phyloP scores from a whole-genome alignment of 2,797 vertebrate genomes.

The Eospalax fontanierii region DNA sequence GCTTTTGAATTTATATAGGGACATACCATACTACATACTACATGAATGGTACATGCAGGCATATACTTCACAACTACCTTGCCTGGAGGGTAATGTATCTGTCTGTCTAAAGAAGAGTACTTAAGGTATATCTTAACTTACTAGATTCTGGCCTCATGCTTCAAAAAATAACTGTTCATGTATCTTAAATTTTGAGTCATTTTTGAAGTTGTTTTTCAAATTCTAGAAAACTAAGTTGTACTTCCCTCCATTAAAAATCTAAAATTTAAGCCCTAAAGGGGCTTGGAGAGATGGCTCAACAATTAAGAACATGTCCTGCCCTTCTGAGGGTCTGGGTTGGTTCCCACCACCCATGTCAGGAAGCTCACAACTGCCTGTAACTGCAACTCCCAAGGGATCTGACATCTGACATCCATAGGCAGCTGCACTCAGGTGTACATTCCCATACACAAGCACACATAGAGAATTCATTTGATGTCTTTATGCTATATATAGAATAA shows the following conservation, averaged over 20 bases:
- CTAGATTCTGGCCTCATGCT: slow-evolving; percentile 16
- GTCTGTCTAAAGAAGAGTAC: slow-evolving; percentile 14
- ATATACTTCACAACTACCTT: neutral
- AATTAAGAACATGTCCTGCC: neutral
- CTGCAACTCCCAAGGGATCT: neutral
- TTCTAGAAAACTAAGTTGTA: slow-evolving; percentile 25
- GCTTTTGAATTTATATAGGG: slow-evolving; percentile 32
- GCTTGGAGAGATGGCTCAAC: neutral
- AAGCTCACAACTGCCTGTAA: neutral
- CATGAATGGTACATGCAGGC: neutral
- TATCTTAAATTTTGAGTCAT: slow-evolving; percentile 4
- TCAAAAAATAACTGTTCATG: neutral
- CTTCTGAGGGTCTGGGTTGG: neutral
- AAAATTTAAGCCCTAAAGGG: slow-evolving; percentile 15
- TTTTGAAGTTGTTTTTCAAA: slow-evolving; percentile 46
- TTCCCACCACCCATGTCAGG: neutral
- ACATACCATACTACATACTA: neutral
- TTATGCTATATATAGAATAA: slow-evolving; percentile 22
- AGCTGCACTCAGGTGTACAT: neutral
- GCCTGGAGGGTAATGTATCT: neutral
- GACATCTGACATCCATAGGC: neutral
- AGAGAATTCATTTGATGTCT: neutral
- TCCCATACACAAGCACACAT: neutral
- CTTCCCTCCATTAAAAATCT: slow-evolving; percentile 20
- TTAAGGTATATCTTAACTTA: slow-evolving; percentile 17